phyloP scores from a whole-genome alignment of 2,888 invertebrate genomes.

The Drosophila testacea region DNA sequence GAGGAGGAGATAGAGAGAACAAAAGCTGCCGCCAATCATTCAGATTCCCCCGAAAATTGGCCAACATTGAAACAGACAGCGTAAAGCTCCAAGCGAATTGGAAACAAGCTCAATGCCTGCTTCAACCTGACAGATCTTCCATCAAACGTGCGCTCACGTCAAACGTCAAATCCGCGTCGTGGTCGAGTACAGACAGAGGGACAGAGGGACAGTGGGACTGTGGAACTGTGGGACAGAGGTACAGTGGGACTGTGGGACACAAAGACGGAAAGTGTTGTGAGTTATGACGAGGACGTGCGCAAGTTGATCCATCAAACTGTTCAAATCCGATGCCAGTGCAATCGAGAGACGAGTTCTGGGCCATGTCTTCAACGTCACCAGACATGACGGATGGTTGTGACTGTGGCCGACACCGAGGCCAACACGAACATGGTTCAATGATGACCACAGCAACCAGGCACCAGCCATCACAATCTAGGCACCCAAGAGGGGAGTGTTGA shows the following conservation, averaged over 20 bases:
- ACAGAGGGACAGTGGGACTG: conserved; percentile 3
- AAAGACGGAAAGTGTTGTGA: conserved; percentile 70
- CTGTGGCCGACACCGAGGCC: conserved; percentile 72
- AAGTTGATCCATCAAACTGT: conserved; percentile 80
- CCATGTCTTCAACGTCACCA: conserved; percentile 64
- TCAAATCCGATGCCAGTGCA: conserved; percentile 73
- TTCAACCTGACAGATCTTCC: conserved; percentile 73
- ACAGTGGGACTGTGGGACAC: conserved; percentile 18
- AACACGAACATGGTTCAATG: conserved; percentile 43
- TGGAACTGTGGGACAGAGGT: background rate
- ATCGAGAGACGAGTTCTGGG: conserved; percentile 50
- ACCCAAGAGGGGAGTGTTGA: background rate
- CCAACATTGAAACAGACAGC: conserved; percentile 79
- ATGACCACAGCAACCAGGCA: conserved; percentile 36
- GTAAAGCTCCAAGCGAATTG: conserved; percentile 70
- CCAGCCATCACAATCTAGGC: background rate
- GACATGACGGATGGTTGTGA: conserved; percentile 74
- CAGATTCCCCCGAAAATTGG: conserved; percentile 71
- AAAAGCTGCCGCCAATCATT: conserved; percentile 80
- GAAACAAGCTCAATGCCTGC: conserved; percentile 75
- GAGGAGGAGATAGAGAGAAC: conserved; percentile 49
- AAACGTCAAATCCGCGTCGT: conserved; percentile 71
- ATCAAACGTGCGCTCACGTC: conserved; percentile 78
- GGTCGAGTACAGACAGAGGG: conserved; percentile 44
- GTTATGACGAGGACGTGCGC: conserved; percentile 78